phyloP scores from a whole-genome alignment of 2,113 vertebrate genomes.

The Butastur rufipennis region DNA sequence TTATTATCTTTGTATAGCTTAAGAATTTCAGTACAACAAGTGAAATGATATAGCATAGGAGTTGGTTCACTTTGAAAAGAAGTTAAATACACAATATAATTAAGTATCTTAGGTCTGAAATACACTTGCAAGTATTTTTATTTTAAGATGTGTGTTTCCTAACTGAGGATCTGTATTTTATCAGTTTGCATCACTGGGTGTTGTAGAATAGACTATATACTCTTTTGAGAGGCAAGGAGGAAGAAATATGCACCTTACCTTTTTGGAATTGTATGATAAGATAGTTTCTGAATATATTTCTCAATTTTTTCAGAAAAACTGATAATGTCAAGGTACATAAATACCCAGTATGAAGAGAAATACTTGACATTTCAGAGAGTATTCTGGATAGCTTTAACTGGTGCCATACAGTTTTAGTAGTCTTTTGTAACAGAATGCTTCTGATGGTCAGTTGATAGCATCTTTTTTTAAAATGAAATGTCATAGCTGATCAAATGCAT shows the following conservation, averaged over 20 bases:
- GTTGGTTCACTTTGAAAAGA: background rate
- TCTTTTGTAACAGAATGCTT: background rate
- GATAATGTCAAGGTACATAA: background rate
- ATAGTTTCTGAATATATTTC: background rate
- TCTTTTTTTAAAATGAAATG: background rate
- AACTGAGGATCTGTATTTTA: background rate
- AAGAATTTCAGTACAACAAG: background rate
- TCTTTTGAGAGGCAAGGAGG: background rate
- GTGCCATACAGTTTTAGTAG: background rate
- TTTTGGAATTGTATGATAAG: background rate
- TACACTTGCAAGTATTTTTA: background rate
- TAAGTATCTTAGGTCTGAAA: background rate
- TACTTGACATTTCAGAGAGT: background rate
- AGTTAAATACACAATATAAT: background rate
- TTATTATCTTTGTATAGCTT: background rate
- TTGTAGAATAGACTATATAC: background rate
- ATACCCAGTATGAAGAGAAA: background rate
- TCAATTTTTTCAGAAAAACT: background rate
- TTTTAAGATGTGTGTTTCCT: background rate
- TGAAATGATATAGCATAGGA: background rate
- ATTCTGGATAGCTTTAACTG: background rate
- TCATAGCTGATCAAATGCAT: background rate
- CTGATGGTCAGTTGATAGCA: background rate
- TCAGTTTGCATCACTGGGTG: background rate
- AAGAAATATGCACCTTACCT: background rate